phyloP scores from a whole-genome alignment of 2,888 invertebrate genomes.

The Octodonta nipae region DNA sequence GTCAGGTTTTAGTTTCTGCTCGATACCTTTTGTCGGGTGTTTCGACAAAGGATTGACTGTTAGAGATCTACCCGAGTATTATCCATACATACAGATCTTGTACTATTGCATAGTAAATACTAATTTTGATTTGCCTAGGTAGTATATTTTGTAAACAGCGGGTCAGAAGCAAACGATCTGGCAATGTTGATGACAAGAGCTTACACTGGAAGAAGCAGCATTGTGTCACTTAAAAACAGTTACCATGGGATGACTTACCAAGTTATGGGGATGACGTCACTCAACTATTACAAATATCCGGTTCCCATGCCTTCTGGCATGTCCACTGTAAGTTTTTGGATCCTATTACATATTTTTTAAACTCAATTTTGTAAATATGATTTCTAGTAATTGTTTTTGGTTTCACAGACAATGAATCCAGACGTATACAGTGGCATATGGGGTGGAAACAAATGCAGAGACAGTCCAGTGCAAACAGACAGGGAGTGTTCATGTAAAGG shows the following conservation, averaged over 20 bases:
- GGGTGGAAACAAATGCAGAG: slow-evolving; percentile 79
- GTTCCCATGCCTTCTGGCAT: slow-evolving; percentile 56
- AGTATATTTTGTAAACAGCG: slow-evolving; percentile 89
- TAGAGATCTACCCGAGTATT: too few species aligned
- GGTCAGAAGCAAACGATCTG: slow-evolving; percentile 93
- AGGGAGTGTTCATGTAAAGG: slow-evolving; percentile 51
- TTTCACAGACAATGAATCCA: slow-evolving; percentile 68
- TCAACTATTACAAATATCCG: slow-evolving; percentile 66
- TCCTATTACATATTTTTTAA: not conserved
- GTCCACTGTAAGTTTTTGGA: slow-evolving; percentile 51
- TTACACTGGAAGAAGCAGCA: slow-evolving; percentile 72
- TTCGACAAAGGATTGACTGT: too few species aligned
- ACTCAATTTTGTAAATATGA: not conserved
- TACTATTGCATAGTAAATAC: slow-evolving; percentile 1
- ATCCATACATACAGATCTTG: too few species aligned
- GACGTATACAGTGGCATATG: slow-evolving; percentile 84
- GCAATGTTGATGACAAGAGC: slow-evolving; percentile 77
- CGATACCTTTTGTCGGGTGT: too few species aligned
- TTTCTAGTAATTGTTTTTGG: too few species aligned
- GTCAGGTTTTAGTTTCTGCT: too few species aligned
- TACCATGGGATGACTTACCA: slow-evolving; percentile 88
- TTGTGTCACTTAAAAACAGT: slow-evolving; percentile 73
- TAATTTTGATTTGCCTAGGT: slow-evolving; percentile 41
- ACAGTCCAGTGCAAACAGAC: slow-evolving; percentile 65
- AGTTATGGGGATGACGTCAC: slow-evolving; percentile 64